phyloP scores from a whole-genome alignment of 1,140 invertebrate genomes.

The Cotesia vestalis region DNA sequence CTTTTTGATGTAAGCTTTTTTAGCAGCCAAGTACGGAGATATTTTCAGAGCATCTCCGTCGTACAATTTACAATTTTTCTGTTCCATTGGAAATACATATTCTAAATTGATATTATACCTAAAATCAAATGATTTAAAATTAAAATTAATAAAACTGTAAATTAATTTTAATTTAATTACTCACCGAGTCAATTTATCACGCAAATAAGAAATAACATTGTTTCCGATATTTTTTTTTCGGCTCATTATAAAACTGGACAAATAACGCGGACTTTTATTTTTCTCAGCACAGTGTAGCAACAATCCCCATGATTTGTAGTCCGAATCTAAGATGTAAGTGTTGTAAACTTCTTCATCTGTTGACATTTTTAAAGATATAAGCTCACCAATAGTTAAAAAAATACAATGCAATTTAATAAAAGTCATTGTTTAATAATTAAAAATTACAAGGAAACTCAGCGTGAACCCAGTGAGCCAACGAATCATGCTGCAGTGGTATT shows the following conservation, averaged over 20 bases:
- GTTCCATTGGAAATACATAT: constrained; percentile 83
- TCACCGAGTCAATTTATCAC: constrained; percentile 70
- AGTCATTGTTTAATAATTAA: no score
- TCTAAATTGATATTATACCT: constrained; percentile 82
- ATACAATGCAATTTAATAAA: no score
- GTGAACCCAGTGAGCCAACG: constrained; percentile 85
- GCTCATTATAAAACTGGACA: constrained; percentile 85
- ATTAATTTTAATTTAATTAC: constrained; percentile 14
- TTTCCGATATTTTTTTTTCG: constrained; percentile 69
- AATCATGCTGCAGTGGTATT: constrained; percentile 72
- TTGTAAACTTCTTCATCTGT: constrained; percentile 89
- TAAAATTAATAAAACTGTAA: constrained; percentile 13
- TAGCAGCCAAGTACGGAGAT: not conserved
- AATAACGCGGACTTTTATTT: constrained; percentile 78
- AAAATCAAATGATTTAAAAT: constrained; percentile 26
- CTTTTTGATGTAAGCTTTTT: not conserved
- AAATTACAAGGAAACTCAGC: constrained; percentile 79
- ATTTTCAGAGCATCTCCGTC: constrained; percentile 3
- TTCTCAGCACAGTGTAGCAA: constrained; percentile 87
- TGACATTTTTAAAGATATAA: constrained; percentile 7
- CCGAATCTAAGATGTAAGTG: constrained; percentile 84
- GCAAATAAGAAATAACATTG: constrained; percentile 71
- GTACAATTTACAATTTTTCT: constrained; percentile 69
- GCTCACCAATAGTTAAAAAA: no score
- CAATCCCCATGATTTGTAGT: constrained; percentile 82